Evolutionary conservation across 2,113 vertebrate genomes (phyloP).

Genomic region (Gracilinanus agilis): DNA sequence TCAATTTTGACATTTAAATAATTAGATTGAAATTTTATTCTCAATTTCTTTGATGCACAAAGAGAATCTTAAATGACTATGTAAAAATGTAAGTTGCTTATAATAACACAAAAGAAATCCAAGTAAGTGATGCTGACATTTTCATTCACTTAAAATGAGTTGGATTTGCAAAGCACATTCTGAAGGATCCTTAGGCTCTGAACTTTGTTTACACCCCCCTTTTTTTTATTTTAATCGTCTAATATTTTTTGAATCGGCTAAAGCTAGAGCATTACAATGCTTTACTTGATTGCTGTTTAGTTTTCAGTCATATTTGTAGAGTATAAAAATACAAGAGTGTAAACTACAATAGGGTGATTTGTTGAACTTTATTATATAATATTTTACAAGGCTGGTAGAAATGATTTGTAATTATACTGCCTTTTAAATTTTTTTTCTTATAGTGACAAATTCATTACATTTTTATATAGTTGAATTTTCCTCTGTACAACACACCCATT

Average conservation of each 20-base stretch:
- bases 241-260: neutral
- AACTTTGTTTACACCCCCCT: no score
- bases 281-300: neutral
- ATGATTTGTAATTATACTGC: neutral
- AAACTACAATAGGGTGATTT: neutral
- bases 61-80: neutral
- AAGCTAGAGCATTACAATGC: neutral
- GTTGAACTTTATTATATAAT: neutral
- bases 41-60: neutral
- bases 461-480: neutral
- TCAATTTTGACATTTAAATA: neutral
- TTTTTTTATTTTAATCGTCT: neutral
- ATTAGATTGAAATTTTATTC: neutral
- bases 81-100: neutral
- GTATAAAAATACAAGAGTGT: neutral
- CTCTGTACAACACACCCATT: no score
- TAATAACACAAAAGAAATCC: neutral
- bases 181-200: neutral
- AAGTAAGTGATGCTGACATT: neutral
- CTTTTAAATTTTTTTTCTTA: neutral
- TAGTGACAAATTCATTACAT: no score
- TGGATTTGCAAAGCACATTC: rapidly evolving
- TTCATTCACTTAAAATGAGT: neutral
- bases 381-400: neutral
- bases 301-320: neutral